A percentile compares a stretch with the other conserved stretches of the same genome.
Evolutionary conservation across 2,113 vertebrate species (phyloP).

Genomic region (Osmerus eperlanus): DNA sequence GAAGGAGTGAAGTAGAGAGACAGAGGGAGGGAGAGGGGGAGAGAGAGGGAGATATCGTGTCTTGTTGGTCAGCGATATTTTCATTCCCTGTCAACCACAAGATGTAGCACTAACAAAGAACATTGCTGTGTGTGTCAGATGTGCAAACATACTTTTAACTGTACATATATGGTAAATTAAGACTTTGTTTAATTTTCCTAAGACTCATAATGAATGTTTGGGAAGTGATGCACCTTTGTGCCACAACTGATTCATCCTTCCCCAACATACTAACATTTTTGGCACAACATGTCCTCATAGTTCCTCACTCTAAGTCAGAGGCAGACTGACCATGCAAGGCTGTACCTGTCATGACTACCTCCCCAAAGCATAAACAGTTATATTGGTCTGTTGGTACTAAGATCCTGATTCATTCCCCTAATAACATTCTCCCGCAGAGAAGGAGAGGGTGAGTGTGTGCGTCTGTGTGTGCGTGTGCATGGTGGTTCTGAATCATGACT

Average conservation of each 20-base stretch:
- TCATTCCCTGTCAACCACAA: too few species aligned
- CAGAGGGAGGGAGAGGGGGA: too few species aligned
- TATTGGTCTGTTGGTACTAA: slow-evolving; percentile 29
- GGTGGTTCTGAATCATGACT: slow-evolving; percentile 45
- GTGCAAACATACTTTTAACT: background rate
- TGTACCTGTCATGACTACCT: slow-evolving; percentile 17
- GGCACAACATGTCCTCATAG: slow-evolving; percentile 32
- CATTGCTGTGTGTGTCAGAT: background rate
- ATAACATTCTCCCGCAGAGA: slow-evolving; percentile 32
- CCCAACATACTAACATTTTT: slow-evolving; percentile 28
- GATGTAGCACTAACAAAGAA: background rate
- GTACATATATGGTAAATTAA: background rate
- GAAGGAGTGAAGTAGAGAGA: too few species aligned
- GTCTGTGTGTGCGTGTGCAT: slow-evolving; percentile 15
- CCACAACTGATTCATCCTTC: slow-evolving; percentile 55
- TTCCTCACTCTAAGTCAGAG: slow-evolving; percentile 29
- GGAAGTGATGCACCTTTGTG: slow-evolving; percentile 25
- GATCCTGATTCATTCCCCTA: slow-evolving; percentile 56
- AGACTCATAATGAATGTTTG: slow-evolving; percentile 5
- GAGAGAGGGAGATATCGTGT: background rate
- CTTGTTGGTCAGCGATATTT: background rate
- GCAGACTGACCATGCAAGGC: slow-evolving; percentile 61
- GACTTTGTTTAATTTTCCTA: slow-evolving; percentile 3
- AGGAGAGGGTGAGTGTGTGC: background rate
- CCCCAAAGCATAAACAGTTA: slow-evolving; percentile 39